Conservation (phyloP, 2,888 invertebrate species). For the Dugesia japonica region DNA sequence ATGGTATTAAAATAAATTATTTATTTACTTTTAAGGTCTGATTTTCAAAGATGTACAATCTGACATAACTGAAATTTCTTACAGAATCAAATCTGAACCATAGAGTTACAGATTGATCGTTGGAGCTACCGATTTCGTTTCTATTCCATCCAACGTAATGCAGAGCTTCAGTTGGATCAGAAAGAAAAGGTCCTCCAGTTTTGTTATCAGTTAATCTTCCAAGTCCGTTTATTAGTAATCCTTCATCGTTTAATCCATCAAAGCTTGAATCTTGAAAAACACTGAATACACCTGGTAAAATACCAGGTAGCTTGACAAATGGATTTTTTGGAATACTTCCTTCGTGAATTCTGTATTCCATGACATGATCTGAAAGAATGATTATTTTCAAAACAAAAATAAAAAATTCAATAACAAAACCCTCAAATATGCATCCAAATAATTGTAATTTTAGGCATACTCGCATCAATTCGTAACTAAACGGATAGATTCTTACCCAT, state of each 20-base stretch:
- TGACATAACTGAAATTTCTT: background rate
- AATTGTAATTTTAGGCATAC: background rate
- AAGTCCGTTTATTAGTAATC: background rate
- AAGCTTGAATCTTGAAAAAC: background rate
- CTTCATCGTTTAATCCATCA: background rate
- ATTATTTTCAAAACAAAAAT: too few species aligned
- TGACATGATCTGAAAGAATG: background rate
- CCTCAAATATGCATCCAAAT: background rate
- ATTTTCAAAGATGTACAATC: background rate
- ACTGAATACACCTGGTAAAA: background rate
- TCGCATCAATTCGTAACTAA: background rate
- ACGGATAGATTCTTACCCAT: background rate
- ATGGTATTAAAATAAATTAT: background rate
- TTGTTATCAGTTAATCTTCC: background rate
- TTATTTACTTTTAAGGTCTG: background rate
- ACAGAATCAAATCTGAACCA: conserved; percentile 6
- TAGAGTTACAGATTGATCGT: background rate
- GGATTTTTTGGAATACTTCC: background rate
- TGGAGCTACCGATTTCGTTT: background rate
- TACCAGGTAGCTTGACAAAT: background rate
- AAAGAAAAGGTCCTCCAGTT: background rate
- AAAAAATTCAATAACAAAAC: background rate
- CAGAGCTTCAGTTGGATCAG: background rate
- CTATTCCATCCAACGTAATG: background rate
- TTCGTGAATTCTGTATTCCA: background rate